Evolutionary conservation across 1,140 invertebrate genomes (phyloP).

Genomic region (Paralvinella palmiformis): DNA sequence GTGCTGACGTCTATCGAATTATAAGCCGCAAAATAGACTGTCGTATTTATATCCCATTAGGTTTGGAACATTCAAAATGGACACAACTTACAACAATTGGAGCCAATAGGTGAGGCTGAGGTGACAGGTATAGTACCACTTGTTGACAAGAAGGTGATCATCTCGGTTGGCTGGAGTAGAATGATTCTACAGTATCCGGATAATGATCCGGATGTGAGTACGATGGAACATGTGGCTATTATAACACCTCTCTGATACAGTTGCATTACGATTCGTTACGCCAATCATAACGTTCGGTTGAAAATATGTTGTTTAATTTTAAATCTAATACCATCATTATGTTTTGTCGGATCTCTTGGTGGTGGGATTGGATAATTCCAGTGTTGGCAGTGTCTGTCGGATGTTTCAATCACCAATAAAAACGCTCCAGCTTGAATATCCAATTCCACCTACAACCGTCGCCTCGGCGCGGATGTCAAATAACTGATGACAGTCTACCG

Average conservation of each 20-base stretch:
- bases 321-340: too few relatives aligned
- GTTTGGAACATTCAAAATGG: conserved; percentile 51
- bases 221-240: not conserved
- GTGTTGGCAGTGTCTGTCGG: not conserved
- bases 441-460: too few relatives aligned
- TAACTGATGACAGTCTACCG: not conserved
- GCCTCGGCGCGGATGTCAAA: too few relatives aligned
- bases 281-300: too few relatives aligned
- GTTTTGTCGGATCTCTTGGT: too few relatives aligned
- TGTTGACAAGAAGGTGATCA: conserved; percentile 40
- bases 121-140: conserved; percentile 44
- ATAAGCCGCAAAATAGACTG: too few relatives aligned
- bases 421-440: too few relatives aligned
- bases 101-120: conserved; percentile 42
- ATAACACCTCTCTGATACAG: too few relatives aligned
- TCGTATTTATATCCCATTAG: conserved; percentile 22
- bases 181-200: conserved; percentile 43
- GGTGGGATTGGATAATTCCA: not conserved
- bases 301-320: too few relatives aligned
- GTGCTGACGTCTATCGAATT: too few relatives aligned
- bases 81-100: conserved; percentile 46
- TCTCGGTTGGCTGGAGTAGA: conserved; percentile 47
- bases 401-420: not conserved
- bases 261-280: too few relatives aligned
- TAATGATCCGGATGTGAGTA: conserved; percentile 44